Conservation (phyloP, 2,888 invertebrate species). For the Cheilosia vernalis region DNA sequence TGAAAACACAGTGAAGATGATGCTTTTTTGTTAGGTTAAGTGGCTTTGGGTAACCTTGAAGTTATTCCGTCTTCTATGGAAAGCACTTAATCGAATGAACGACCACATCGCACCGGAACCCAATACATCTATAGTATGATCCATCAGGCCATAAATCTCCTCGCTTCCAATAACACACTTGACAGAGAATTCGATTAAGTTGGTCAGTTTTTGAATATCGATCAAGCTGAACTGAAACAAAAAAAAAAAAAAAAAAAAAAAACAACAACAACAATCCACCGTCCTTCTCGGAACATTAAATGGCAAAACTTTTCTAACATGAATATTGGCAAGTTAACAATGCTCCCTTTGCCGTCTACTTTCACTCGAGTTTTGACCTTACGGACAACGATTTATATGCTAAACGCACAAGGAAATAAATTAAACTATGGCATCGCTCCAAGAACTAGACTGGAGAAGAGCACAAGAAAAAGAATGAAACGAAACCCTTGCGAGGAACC, state of each 20-base stretch:
- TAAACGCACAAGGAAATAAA: constrained; percentile 70
- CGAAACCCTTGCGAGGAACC: constrained; percentile 34
- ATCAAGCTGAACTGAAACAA: constrained; percentile 16
- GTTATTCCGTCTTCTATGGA: constrained; percentile 32
- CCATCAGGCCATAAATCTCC: constrained; percentile 38
- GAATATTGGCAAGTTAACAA: constrained; percentile 68
- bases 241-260: background rate
- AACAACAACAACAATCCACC: background rate
- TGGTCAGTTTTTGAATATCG: constrained; percentile 67
- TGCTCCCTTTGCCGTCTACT: constrained; percentile 13
- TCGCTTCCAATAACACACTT: constrained; percentile 30
- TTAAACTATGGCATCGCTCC: constrained; percentile 69
- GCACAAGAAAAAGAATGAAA: constrained; percentile 11
- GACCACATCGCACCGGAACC: constrained; percentile 23
- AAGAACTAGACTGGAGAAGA: constrained; percentile 25
- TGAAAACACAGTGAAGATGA: constrained; percentile 16
- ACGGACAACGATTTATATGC: constrained; percentile 41
- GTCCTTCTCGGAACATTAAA: background rate
- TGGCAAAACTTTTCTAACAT: constrained; percentile 58
- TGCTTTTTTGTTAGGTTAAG: constrained; percentile 41
- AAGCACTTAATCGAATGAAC: constrained; percentile 64
- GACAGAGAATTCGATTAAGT: constrained; percentile 65
- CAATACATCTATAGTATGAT: background rate
- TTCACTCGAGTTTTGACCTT: constrained; percentile 36
- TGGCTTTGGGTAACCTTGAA: constrained; percentile 38